These are phyloP conservation scores for Cochlearius cochlearius DNA, from an alignment of 2,113 vertebrate species.

Conservation along the genomic window DNA sequence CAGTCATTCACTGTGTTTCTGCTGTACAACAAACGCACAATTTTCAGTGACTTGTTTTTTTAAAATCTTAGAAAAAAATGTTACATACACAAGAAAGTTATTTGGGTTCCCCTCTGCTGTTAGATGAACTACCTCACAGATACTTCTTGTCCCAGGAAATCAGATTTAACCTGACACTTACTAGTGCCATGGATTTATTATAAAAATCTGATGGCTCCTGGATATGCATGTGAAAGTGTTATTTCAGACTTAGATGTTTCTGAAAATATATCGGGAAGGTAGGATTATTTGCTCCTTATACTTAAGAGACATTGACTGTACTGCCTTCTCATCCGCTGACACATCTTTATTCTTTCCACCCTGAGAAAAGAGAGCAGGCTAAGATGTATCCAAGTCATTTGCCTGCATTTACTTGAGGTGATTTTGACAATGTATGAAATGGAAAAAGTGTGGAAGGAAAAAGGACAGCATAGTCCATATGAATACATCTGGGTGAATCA, in stretches of 20 bases:
- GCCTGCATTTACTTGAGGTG: neutral
- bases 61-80: neutral
- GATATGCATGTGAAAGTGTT: neutral
- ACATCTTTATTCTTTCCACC: neutral
- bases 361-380: neutral
- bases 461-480: neutral
- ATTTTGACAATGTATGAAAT: neutral
- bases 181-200: neutral
- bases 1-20: neutral
- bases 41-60: neutral
- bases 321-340: neutral
- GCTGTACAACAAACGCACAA: rapidly evolving
- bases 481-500: neutral
- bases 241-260: neutral
- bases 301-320: neutral
- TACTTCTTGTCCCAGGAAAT: neutral
- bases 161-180: neutral
- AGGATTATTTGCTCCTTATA: neutral
- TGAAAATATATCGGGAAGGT: neutral
- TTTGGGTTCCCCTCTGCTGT: neutral
- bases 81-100: neutral
- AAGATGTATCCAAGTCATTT: neutral
- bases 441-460: neutral
- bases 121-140: neutral
- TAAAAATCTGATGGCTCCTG: neutral